These are phyloP conservation scores for Nebria salina DNA, from an alignment of 2,888 invertebrate species.

Conservation along the genomic window DNA sequence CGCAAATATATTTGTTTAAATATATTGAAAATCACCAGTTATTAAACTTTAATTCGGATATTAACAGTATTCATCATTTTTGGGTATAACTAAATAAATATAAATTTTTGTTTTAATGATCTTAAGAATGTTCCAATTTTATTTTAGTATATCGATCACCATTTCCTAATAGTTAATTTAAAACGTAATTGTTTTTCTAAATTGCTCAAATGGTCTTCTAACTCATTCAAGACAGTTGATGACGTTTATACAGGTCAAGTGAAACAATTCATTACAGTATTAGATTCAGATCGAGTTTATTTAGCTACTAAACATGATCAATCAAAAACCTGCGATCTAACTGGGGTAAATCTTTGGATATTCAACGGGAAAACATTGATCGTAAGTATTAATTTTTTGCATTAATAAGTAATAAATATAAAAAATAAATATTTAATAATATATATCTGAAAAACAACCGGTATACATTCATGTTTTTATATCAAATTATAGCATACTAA, in stretches of 20 bases:
- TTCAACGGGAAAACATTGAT: slow-evolving; percentile 55
- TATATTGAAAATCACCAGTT: slow-evolving; percentile 63
- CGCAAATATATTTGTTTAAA: slow-evolving; percentile 63
- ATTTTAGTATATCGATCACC: slow-evolving; percentile 51
- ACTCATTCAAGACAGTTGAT: slow-evolving; percentile 54
- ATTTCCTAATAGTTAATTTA: slow-evolving; percentile 61
- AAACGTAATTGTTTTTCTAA: slow-evolving; percentile 61
- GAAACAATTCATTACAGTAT: slow-evolving; percentile 61
- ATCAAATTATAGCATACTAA: too few species aligned
- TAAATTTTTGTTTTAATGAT: too few species aligned
- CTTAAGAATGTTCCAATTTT: not conserved
- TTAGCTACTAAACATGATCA: slow-evolving; percentile 57
- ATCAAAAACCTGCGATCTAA: slow-evolving; percentile 53
- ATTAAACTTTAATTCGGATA: slow-evolving; percentile 53
- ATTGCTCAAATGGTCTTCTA: slow-evolving; percentile 61
- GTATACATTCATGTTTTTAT: too few species aligned
- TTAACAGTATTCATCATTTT: slow-evolving; percentile 57
- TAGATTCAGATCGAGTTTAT: slow-evolving; percentile 56
- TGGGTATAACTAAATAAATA: slow-evolving; percentile 50
- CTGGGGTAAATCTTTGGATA: slow-evolving; percentile 62
- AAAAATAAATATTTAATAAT: not conserved
- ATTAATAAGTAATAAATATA: not conserved
- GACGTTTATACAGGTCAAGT: slow-evolving; percentile 63
- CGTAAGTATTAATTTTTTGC: slow-evolving; percentile 52
- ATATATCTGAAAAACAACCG: not conserved